Evolutionary conservation across 1,140 invertebrate genomes (phyloP).

Genomic region (Drosophila teissieri): DNA sequence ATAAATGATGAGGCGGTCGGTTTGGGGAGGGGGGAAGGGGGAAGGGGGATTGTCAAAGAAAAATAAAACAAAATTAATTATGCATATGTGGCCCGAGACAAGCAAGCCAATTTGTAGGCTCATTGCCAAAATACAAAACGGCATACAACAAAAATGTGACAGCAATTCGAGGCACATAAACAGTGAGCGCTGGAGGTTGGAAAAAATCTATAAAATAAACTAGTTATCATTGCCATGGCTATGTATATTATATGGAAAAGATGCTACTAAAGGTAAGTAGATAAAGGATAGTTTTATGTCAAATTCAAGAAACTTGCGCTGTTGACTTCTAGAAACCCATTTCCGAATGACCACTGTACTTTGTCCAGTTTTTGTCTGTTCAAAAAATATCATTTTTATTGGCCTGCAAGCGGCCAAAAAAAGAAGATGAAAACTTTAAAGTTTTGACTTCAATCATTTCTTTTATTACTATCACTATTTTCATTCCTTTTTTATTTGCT

Average conservation of each 20-base stretch:
- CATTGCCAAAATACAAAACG: constrained; percentile 65
- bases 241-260: too few relatives aligned
- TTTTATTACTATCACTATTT: constrained; percentile 46
- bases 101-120: constrained; percentile 76
- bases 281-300: too few relatives aligned
- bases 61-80: constrained; percentile 69
- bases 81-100: constrained; percentile 61
- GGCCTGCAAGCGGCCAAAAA: constrained; percentile 41
- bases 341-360: constrained; percentile 1
- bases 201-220: neutral
- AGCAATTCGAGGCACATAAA: constrained; percentile 7
- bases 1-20: constrained; percentile 9
- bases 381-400: constrained; percentile 45
- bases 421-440: constrained; percentile 48
- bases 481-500: constrained; percentile 22
- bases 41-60: constrained; percentile 26
- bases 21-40: neutral
- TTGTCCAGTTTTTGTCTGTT: constrained; percentile 20
- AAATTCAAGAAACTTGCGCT: too few relatives aligned
- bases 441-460: constrained; percentile 27
- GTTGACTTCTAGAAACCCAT: too few relatives aligned
- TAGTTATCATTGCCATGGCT: neutral
- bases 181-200: neutral
- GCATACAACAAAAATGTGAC: constrained; percentile 16
- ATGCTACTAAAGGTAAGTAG: too few relatives aligned